phyloP scores from a whole-genome alignment of 1,140 invertebrate genomes.

The Colletes gigas region DNA sequence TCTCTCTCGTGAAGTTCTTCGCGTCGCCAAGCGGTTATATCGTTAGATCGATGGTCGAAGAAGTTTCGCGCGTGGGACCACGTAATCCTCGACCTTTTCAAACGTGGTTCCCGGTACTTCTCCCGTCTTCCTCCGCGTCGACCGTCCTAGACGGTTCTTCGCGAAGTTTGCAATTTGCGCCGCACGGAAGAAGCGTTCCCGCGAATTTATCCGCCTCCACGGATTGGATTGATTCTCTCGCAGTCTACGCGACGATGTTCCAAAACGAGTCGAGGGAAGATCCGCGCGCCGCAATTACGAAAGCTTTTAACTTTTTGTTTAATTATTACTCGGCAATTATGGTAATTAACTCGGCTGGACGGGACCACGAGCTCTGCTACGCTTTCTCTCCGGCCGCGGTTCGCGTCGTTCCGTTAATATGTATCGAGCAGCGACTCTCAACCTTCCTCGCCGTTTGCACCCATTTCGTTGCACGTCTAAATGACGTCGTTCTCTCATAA shows the following conservation, averaged over 20 bases:
- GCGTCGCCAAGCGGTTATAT: background rate
- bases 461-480: no score
- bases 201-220: background rate
- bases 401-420: slow-evolving; percentile 32
- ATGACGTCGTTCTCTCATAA: no score
- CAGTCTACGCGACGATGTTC: background rate
- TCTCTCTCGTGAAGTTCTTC: background rate
- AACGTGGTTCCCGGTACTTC: background rate
- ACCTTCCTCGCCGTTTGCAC: no score
- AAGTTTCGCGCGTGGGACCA: background rate
- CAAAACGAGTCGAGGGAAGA: background rate
- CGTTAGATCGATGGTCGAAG: background rate
- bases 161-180: background rate
- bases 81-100: background rate
- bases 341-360: slow-evolving; percentile 33
- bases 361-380: background rate
- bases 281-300: slow-evolving; percentile 15
- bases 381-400: background rate
- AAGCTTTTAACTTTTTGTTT: slow-evolving; percentile 23
- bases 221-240: background rate
- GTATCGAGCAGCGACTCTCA: slow-evolving; percentile 11
- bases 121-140: background rate
- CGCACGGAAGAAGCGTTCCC: background rate
- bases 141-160: background rate
- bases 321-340: slow-evolving; percentile 48